Conservation (phyloP, 2,888 invertebrate species). For the Herminia tarsipennalis region DNA sequence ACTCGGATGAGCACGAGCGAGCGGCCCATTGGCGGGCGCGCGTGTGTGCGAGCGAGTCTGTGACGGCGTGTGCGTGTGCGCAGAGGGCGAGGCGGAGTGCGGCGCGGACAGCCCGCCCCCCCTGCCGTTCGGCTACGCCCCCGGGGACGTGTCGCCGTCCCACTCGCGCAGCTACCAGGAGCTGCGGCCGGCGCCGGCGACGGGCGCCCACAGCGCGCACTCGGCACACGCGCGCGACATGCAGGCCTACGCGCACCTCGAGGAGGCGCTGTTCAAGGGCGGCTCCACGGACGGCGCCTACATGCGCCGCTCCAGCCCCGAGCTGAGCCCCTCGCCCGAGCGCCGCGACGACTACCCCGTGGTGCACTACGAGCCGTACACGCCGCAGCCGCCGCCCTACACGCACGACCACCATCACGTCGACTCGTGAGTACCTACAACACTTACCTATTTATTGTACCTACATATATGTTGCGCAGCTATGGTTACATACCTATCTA, state of each 20-base stretch:
- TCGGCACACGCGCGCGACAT: conserved; percentile 76
- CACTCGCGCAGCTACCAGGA: conserved; percentile 81
- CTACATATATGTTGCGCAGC: too few relatives aligned
- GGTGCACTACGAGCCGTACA: conserved; percentile 71
- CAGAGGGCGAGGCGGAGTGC: conserved; percentile 73
- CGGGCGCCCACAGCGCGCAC: too few relatives aligned
- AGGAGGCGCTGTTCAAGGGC: conserved; percentile 65
- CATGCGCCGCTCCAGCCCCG: conserved; percentile 69
- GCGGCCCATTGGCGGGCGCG: conserved; percentile 24
- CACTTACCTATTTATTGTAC: background rate
- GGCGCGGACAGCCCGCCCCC: conserved; percentile 73
- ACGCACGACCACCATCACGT: conserved; percentile 65
- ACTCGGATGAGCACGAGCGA: conserved; percentile 43
- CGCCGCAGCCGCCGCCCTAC: conserved; percentile 64
- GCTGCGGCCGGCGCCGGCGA: conserved; percentile 67
- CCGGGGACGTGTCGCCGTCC: conserved; percentile 68
- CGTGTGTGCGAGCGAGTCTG: conserved; percentile 46
- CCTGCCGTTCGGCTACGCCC: conserved; percentile 73
- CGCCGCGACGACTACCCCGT: conserved; percentile 70
- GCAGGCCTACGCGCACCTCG: conserved; percentile 77
- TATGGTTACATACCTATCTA: too few relatives aligned
- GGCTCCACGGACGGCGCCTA: conserved; percentile 66
- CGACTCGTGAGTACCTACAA: conserved; percentile 65
- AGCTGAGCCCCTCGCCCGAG: conserved; percentile 65
- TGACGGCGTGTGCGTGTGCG: conserved; percentile 58